Evolutionary conservation across 2,888 invertebrate species (phyloP), one percentile per base, ranked within the genome.

Genomic region (Chamaedrilus cognettii): DNA sequence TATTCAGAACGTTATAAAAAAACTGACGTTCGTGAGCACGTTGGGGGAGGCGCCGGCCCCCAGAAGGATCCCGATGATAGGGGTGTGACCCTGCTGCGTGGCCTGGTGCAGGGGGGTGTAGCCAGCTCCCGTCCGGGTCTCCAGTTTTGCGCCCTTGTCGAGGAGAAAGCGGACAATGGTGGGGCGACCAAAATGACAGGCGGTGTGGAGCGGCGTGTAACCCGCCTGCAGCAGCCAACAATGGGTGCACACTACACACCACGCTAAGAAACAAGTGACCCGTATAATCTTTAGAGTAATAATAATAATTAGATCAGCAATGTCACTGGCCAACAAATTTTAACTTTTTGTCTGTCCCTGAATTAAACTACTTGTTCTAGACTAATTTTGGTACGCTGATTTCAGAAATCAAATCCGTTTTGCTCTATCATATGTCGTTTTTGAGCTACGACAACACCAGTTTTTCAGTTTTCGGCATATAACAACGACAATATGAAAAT

Each of bases 31-130:
- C 30, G 87, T 87, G 70, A 85, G 82, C 7, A 85, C 83, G 77
- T 87, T 86, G 66, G 86, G 83, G 62, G 85, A 90, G 73, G 94
- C 93, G n/a, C 91, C 92, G 85, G 94, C 92, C 83, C 94, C 94
- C 63, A 92, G 76, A 59, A 98, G 87, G 69, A 96, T 88, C 72
- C 82, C 80, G 51, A 97, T 98, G 15, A 98, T 97, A 64, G 93
- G 90, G 1, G 97, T 95, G 75, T 93, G 89, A 80, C 99, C 99
- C 85, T 98, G 97, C 74, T 83, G 83, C 34, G 98, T 98, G 79
- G 97, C 96, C 71, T 99, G 87, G 84, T 99, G 99, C 79, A 99
- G 87, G 19, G 96, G 95, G 11, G 95, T 93, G 60, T 60, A 57
- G 11, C 65, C 65, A 15, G 32, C 60, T 60, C 42, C 19, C 42